phyloP scores from a whole-genome alignment of 2,797 vertebrate genomes.

The Cryptoprocta ferox region DNA sequence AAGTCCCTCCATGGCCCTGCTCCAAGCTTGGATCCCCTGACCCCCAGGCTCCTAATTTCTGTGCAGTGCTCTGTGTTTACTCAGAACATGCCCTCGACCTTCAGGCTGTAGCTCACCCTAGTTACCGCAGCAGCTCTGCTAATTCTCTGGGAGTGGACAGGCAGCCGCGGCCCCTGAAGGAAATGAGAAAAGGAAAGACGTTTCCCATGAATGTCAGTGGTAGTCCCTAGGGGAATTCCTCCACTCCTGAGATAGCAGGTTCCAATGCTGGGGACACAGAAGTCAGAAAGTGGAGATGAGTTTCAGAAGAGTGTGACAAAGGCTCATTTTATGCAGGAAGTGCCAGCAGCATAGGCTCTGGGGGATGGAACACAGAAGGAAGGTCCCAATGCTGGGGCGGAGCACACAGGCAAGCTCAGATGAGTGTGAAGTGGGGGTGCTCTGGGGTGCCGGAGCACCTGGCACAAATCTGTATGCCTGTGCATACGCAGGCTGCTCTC shows the following conservation, averaged over 20 bases:
- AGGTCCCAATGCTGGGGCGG: not conserved
- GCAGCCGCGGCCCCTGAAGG: not conserved
- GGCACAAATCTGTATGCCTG: too few species aligned
- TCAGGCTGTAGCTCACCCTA: not conserved
- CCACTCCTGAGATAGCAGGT: not conserved
- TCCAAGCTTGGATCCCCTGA: not conserved
- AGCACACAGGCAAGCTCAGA: not conserved
- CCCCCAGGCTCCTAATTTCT: not conserved
- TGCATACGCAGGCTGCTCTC: not conserved
- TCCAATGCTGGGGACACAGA: slow-evolving; percentile 27
- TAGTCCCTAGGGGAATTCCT: not conserved
- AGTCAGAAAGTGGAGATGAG: slow-evolving; percentile 51
- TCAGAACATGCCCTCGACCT: slow-evolving; percentile 41
- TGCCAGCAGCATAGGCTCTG: not conserved
- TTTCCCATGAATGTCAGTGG: slow-evolving; percentile 50
- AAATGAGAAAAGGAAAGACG: slow-evolving; percentile 30
- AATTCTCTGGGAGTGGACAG: slow-evolving; percentile 52
- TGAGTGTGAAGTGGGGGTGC: not conserved
- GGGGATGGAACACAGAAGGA: slow-evolving; percentile 28
- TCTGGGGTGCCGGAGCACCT: rapidly evolving
- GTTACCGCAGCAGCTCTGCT: slow-evolving; percentile 39
- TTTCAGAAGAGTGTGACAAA: slow-evolving; percentile 41
- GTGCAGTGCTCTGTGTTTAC: slow-evolving; percentile 65
- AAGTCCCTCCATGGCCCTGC: not conserved
- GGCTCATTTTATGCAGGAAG: slow-evolving; percentile 38